Conservation (phyloP, 2,888 invertebrate genomes). For the Lasioglossum morio region DNA sequence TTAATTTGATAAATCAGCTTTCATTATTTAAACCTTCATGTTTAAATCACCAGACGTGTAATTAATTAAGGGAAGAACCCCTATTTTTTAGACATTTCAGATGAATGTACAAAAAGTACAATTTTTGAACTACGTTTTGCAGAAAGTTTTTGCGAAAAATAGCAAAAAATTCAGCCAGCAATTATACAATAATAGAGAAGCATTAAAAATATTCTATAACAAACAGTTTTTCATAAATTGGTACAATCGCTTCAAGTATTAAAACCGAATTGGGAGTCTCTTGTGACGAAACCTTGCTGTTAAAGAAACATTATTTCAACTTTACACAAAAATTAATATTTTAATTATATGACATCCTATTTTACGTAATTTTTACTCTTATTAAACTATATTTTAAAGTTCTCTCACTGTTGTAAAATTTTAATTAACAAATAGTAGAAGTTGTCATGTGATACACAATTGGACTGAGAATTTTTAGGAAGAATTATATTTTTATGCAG, state of each 20-base stretch:
- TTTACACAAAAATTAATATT: background rate
- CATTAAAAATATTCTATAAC: background rate
- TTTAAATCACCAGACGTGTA: background rate
- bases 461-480: background rate
- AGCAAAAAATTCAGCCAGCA: no score
- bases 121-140: background rate
- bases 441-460: background rate
- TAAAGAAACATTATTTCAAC: background rate
- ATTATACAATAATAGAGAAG: background rate
- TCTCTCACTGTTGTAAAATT: background rate
- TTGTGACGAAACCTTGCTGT: background rate
- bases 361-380: background rate
- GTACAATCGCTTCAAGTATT: background rate
- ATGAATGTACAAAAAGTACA: background rate
- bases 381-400: background rate
- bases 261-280: background rate
- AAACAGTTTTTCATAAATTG: background rate
- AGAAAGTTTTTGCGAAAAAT: background rate
- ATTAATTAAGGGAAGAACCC: background rate
- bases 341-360: background rate
- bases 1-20: background rate
- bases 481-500: background rate
- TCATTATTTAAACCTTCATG: background rate
- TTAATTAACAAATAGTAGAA: background rate
- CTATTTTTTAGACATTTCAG: background rate